phyloP scores from a whole-genome alignment of 2,888 invertebrate species.

The Sminthurides aquaticus region DNA sequence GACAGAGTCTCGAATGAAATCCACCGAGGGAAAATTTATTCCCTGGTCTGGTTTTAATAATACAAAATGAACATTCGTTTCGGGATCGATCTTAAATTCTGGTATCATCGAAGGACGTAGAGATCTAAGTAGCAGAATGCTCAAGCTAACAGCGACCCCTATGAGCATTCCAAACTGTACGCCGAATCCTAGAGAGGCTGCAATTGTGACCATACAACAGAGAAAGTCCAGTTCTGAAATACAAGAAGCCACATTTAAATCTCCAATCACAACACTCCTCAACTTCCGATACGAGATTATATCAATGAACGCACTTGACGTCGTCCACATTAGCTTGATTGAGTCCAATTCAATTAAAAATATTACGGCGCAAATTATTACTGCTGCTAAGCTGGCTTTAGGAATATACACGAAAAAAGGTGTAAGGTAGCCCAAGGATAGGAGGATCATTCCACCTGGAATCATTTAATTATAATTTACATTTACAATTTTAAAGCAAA shows the following conservation, averaged over 20 bases:
- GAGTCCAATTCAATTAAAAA: constrained; percentile 67
- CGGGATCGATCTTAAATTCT: constrained; percentile 58
- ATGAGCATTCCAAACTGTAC: constrained; percentile 79
- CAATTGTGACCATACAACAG: constrained; percentile 75
- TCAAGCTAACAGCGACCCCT: constrained; percentile 70
- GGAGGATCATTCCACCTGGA: constrained; percentile 67
- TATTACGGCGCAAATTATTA: constrained; percentile 80
- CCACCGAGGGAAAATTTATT: constrained; percentile 35
- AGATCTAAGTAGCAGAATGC: constrained; percentile 77
- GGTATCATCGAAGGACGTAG: constrained; percentile 75
- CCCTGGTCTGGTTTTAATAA: constrained; percentile 29
- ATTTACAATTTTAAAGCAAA: constrained; percentile 1
- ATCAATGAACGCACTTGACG: constrained; percentile 75
- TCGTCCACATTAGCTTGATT: constrained; percentile 63
- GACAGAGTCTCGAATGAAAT: constrained; percentile 30
- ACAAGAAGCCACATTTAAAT: neutral
- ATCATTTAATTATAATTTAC: constrained; percentile 6
- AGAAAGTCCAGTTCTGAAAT: constrained; percentile 71
- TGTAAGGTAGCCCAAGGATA: constrained; percentile 76
- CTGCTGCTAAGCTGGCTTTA: constrained; percentile 72
- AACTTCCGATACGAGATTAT: constrained; percentile 27
- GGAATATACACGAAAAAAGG: constrained; percentile 73
- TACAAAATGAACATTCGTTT: constrained; percentile 24
- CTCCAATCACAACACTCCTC: neutral
- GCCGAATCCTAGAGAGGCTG: constrained; percentile 71